Percentiles rank a stretch among this genome's conserved stretches.
phyloP scores from a whole-genome alignment of 2,797 vertebrate genomes.

The Ateles fusciceps region DNA sequence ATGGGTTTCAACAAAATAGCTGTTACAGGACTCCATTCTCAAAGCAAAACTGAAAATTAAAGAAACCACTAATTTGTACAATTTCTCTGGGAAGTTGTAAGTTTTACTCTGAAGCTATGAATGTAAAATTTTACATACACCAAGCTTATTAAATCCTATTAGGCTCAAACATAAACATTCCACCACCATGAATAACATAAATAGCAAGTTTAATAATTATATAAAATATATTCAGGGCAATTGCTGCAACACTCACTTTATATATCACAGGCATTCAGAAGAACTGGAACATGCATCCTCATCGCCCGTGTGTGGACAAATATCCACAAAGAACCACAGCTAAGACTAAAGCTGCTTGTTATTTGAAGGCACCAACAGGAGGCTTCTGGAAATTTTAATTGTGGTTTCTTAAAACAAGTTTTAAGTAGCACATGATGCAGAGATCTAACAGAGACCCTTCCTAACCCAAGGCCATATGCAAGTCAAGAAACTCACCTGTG shows the following conservation, averaged over 20 bases:
- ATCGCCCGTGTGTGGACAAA: background rate
- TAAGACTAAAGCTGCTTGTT: constrained; percentile 56
- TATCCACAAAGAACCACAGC: constrained; percentile 51
- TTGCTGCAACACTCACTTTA: constrained; percentile 30
- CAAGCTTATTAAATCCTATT: constrained; percentile 52
- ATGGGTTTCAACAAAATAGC: constrained; percentile 29
- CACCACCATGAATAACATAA: constrained; percentile 25
- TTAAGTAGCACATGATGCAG: constrained; percentile 20
- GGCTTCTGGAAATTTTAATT: constrained; percentile 54
- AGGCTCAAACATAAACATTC: constrained; percentile 20
- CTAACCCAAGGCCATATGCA: constrained; percentile 41
- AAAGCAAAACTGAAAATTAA: constrained; percentile 51
- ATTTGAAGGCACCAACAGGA: constrained; percentile 41
- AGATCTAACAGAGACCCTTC: constrained; percentile 25
- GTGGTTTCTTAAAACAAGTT: constrained; percentile 44
- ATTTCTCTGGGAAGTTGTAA: constrained; percentile 48
- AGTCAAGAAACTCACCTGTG: constrained; percentile 83
- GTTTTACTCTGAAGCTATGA: constrained; percentile 32
- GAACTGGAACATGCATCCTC: constrained; percentile 16
- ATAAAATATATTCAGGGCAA: constrained; percentile 26
- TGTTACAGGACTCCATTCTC: background rate
- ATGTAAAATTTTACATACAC: constrained; percentile 22
- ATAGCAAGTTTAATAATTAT: background rate
- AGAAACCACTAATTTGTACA: constrained; percentile 51
- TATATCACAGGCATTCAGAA: constrained; percentile 26